A percentile compares a stretch with the other conserved stretches of the same genome.
phyloP scores from a whole-genome alignment of 2,113 vertebrate genomes.

The Forbesichthys agassizii region DNA sequence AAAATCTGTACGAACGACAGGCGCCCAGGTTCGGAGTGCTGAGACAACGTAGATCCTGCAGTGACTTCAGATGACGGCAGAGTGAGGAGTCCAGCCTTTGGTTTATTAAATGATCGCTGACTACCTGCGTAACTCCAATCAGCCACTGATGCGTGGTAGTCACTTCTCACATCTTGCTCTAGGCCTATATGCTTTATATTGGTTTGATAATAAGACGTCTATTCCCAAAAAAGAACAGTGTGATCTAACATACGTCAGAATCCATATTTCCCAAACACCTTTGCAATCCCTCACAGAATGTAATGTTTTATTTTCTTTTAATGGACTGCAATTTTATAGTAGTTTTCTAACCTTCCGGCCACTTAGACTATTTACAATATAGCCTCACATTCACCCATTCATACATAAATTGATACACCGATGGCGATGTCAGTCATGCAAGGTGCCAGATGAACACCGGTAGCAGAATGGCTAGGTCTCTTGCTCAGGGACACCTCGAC shows the following conservation, averaged over 20 bases:
- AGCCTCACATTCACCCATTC: no score
- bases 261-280: neutral
- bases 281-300: neutral
- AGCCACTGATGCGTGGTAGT: constrained; percentile 71
- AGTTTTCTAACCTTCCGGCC: no score
- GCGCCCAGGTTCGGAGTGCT: constrained; percentile 29
- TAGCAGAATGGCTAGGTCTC: no score
- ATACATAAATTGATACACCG: no score
- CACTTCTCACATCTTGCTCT: constrained; percentile 53
- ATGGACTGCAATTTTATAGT: no score
- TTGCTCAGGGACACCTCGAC: no score
- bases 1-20: constrained; percentile 25
- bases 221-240: constrained; percentile 1
- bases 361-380: no score
- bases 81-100: constrained; percentile 44
- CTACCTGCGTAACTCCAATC: constrained; percentile 77
- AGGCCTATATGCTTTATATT: constrained; percentile 2
- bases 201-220: constrained; percentile 18
- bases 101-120: constrained; percentile 67
- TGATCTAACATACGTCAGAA: constrained; percentile 27
- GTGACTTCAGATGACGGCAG: constrained; percentile 49
- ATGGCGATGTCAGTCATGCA: no score
- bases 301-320: no score
- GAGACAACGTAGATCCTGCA: constrained; percentile 34
- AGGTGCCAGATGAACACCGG: no score